Evolutionary conservation across 2,888 invertebrate species (phyloP).

Genomic region (Apeira syringaria): DNA sequence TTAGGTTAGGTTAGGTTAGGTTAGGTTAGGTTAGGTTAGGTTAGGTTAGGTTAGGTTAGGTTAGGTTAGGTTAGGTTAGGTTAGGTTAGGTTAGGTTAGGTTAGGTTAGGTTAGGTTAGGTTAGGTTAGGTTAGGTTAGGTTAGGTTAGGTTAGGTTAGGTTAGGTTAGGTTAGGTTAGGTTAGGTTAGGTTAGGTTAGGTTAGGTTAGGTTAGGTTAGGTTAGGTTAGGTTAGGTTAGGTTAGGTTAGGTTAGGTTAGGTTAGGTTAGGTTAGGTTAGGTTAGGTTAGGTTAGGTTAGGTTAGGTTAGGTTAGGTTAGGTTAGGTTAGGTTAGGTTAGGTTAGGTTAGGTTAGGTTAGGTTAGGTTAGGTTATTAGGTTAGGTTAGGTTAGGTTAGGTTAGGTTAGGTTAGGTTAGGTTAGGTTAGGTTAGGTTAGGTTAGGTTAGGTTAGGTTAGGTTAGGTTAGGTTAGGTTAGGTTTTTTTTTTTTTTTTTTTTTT

Average conservation of each 20-base stretch:
- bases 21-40: conserved; percentile 8
- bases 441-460: conserved; percentile 6
- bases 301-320: conserved; percentile 12
- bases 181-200: conserved; percentile 8
- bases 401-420: conserved; percentile 5
- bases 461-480: conserved; percentile 6
- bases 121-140: conserved; percentile 8
- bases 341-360: conserved; percentile 4
- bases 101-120: conserved; percentile 8
- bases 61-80: conserved; percentile 8
- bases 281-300: conserved; percentile 9
- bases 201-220: conserved; percentile 8
- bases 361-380: conserved; percentile 4
- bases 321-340: conserved; percentile 8
- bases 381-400: conserved; percentile 6
- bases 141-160: conserved; percentile 8
- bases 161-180: conserved; percentile 8
- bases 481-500: too few species aligned
- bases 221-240: conserved; percentile 5
- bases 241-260: conserved; percentile 9
- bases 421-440: conserved; percentile 6
- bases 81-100: conserved; percentile 8
- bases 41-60: conserved; percentile 8
- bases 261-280: conserved; percentile 8
- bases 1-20: conserved; percentile 8